phyloP scores from a whole-genome alignment of 2,113 vertebrate species.

The Otocyon megalotis region DNA sequence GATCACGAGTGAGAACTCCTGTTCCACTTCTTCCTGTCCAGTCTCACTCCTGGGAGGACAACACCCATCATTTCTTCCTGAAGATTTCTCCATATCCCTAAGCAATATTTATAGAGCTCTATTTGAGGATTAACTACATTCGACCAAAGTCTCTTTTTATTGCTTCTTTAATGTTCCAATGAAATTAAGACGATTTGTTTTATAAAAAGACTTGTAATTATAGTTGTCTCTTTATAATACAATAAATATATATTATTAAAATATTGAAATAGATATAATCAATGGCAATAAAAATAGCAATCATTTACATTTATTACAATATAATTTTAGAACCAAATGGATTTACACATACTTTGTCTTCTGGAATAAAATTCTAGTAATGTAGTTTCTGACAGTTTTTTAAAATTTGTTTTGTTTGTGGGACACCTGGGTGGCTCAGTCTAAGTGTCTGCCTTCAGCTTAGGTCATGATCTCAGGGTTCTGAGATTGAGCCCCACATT shows the following conservation, averaged over 20 bases:
- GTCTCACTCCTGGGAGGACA: not conserved
- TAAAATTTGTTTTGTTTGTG: not conserved
- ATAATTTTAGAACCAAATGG: not conserved
- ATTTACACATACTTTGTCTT: not conserved
- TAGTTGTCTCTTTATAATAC: not conserved
- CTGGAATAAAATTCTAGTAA: not conserved
- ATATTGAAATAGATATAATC: not conserved
- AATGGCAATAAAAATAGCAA: slow-evolving; percentile 34
- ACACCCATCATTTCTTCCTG: not conserved
- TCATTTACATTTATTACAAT: not conserved
- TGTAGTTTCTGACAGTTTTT: not conserved
- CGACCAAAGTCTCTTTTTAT: not conserved
- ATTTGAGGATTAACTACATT: not conserved
- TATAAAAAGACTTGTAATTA: slow-evolving; percentile 31
- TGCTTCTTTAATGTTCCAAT: not conserved
- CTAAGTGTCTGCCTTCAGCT: too few relatives aligned
- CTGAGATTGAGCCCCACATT: too few relatives aligned
- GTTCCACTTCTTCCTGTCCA: not conserved
- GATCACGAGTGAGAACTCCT: not conserved
- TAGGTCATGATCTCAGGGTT: too few relatives aligned
- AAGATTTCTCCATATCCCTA: not conserved
- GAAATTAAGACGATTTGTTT: slow-evolving; percentile 60
- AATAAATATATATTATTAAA: slow-evolving; percentile 1
- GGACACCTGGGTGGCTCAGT: too few relatives aligned
- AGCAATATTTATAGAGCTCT: not conserved